Conservation (phyloP, 2,797 vertebrate genomes). For the Amblyraja radiata region DNA sequence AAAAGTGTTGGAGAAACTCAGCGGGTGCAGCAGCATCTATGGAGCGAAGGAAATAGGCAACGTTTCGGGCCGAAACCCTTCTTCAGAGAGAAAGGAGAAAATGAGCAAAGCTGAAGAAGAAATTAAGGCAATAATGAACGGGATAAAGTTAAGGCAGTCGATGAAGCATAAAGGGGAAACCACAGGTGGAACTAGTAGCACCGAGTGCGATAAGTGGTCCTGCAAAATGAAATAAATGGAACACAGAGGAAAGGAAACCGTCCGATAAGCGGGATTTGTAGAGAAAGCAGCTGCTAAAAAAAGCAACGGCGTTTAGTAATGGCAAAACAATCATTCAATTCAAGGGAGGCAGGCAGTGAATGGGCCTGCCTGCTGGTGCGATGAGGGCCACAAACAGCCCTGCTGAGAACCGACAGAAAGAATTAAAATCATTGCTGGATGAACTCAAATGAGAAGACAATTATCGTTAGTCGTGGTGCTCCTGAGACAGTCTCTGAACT, state of each 20-base stretch:
- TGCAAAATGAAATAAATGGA: background rate
- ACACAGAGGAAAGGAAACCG: background rate
- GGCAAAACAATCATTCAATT: background rate
- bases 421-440: constrained; percentile 22
- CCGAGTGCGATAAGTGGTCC: background rate
- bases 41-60: too few species aligned
- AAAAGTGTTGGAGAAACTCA: background rate
- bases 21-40: too few species aligned
- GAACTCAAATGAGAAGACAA: background rate
- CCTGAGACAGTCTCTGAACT: constrained; percentile 16
- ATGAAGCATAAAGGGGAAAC: background rate
- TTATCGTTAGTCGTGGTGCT: background rate
- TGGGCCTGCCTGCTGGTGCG: background rate
- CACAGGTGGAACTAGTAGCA: background rate
- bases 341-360: background rate
- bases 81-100: too few species aligned
- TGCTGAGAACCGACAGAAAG: background rate
- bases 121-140: background rate
- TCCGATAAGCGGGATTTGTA: background rate
- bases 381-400: background rate
- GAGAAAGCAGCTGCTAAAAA: background rate
- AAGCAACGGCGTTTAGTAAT: background rate
- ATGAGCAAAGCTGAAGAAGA: background rate
- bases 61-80: too few species aligned
- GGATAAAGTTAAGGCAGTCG: background rate